phyloP scores from a whole-genome alignment of 2,797 vertebrate genomes.

The Emys orbicularis region DNA sequence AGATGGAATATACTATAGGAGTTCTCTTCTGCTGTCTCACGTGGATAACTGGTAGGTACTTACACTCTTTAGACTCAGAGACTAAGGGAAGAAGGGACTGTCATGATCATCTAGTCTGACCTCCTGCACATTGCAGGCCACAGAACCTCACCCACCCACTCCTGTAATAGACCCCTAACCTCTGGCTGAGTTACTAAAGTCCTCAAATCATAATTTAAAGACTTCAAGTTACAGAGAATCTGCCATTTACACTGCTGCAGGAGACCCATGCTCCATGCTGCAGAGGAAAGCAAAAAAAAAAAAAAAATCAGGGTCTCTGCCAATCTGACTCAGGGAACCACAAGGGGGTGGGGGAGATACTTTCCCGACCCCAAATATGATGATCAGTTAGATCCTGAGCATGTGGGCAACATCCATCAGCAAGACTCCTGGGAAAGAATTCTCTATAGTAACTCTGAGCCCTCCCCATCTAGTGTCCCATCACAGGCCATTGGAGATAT shows the following conservation, averaged over 20 bases:
- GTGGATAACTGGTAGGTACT: background rate
- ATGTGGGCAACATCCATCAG: background rate
- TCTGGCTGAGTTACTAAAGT: background rate
- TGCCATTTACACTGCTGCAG: background rate
- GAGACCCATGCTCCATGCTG: background rate
- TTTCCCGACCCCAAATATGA: background rate
- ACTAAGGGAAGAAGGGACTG: background rate
- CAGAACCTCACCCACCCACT: background rate
- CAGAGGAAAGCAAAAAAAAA: too few relatives aligned
- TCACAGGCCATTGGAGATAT: background rate
- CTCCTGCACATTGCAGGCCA: background rate
- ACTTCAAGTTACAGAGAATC: background rate
- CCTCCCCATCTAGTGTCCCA: background rate
- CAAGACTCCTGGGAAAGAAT: background rate
- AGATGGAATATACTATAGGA: background rate
- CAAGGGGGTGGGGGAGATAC: fast-evolving
- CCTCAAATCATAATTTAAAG: background rate
- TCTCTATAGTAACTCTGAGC: background rate
- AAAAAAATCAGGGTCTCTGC: too few relatives aligned
- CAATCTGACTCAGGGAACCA: too few relatives aligned
- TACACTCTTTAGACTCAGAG: background rate
- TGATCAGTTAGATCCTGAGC: background rate
- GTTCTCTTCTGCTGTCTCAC: background rate
- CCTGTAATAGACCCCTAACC: background rate
- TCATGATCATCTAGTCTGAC: background rate